These are phyloP conservation scores for Eledona agricola DNA, from an alignment of 2,888 invertebrate genomes.

Conservation along the genomic window DNA sequence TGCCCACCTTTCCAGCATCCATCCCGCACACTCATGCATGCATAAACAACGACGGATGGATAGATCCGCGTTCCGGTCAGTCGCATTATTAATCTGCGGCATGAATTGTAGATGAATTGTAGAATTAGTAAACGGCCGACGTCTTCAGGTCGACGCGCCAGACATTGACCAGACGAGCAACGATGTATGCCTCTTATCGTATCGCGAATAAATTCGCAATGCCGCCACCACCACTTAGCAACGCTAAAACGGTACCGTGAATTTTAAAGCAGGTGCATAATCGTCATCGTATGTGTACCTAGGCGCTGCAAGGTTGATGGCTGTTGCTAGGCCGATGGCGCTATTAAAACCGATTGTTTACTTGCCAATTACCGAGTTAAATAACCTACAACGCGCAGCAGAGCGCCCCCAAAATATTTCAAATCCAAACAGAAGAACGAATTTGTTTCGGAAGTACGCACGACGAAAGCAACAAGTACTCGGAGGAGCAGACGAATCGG, in stretches of 20 bases:
- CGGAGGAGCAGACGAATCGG: conserved; percentile 36
- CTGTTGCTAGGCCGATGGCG: conserved; percentile 35
- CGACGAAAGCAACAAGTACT: conserved; percentile 39
- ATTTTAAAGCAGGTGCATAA: conserved; percentile 38
- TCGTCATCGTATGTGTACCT: conserved; percentile 25
- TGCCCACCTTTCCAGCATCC: background rate
- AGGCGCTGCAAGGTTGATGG: conserved; percentile 35
- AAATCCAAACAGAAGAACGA: background rate
- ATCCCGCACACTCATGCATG: background rate
- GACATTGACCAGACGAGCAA: conserved; percentile 16
- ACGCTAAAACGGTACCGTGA: conserved; percentile 29
- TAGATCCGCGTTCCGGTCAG: no score
- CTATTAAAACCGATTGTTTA: conserved; percentile 37
- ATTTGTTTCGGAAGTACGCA: conserved; percentile 30
- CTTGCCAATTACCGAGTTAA: conserved; percentile 39
- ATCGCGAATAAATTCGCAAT: conserved; percentile 11
- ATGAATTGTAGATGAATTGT: no score
- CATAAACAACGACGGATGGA: background rate
- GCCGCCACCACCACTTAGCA: conserved; percentile 9
- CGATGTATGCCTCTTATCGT: conserved; percentile 11
- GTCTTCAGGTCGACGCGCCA: conserved; percentile 20
- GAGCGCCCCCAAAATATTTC: conserved; percentile 14
- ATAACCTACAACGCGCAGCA: conserved; percentile 23
- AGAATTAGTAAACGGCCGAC: conserved; percentile 7
- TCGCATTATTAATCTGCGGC: no score